These are phyloP conservation scores for Myrmecobius fasciatus DNA, from an alignment of 2,113 vertebrate species.

Conservation along the genomic window DNA sequence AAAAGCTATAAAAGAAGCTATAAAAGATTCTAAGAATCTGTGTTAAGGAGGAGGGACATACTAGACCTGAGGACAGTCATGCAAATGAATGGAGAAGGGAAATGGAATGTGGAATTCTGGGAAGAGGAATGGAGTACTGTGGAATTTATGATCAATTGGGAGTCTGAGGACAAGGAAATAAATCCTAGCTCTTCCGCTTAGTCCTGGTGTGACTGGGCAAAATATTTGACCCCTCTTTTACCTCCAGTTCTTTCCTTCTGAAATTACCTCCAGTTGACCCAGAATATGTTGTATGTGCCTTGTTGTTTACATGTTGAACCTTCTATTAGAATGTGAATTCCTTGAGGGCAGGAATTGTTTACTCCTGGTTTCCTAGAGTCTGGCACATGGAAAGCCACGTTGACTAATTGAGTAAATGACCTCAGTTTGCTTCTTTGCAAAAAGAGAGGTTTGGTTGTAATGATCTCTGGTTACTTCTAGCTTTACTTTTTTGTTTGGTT, in stretches of 20 bases:
- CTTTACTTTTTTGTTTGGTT: not conserved
- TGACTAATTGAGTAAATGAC: no score
- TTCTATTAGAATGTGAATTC: no score
- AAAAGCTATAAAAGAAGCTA: not conserved
- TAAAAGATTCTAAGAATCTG: not conserved
- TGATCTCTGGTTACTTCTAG: not conserved
- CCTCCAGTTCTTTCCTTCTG: no score
- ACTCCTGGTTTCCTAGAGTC: no score
- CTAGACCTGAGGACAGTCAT: not conserved
- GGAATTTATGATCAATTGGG: no score
- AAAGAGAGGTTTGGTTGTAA: not conserved
- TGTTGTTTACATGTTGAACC: no score
- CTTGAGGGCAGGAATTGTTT: no score
- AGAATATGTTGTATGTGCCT: no score
- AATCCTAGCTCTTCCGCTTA: not conserved
- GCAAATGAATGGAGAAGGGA: not conserved
- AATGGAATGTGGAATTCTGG: not conserved
- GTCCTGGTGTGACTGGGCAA: no score
- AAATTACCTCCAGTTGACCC: no score
- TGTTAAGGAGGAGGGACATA: not conserved
- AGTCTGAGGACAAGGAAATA: not conserved
- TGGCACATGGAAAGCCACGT: rapidly evolving
- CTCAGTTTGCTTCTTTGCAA: not conserved
- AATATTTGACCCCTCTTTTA: no score
- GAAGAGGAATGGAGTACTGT: not conserved